Evolutionary conservation across 2,797 vertebrate species (phyloP), one percentile per base, ranked within the genome.

Genomic region (Cygnus olor): DNA sequence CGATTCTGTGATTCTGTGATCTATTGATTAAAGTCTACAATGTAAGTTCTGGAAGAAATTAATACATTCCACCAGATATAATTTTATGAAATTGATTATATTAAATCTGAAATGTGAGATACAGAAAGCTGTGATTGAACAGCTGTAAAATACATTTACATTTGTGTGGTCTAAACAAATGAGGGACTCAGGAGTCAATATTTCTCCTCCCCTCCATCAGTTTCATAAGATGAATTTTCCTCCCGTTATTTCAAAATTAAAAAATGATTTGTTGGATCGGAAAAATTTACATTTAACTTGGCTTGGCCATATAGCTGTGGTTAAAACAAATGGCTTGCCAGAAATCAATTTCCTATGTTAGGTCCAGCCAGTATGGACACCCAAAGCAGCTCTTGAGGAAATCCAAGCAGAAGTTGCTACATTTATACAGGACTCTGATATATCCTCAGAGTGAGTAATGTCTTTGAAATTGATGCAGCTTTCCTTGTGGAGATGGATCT

Each of bases 211-310:
- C 49, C 72, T 89, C 82, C 3, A 4, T 88, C 85, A 69, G 53
- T 78, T 93, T 85, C 36, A 42, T 54, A 80, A 89, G 80, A 91
- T 71, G 47, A 88, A 83, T 94, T 89, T 95, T 94, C 89, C 94
- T 89, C 47, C 47, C 5, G 53, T 80, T 95, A 83, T 85, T 93
- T 96, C 57, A 91, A 89, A 92, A 96, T 92, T 92, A 64, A 91
- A 87, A 91, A 94, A 69, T 80, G 30, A 80, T 93, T 92, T 94
- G 89, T 68, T 93, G 65, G 53, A 56, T 77, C 64, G 93, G 94
- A 96, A 96, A 95, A 94, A 94, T 88, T 96, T 95, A 94, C 89
- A 53, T 96, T 94, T 96, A 65, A 47, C 60, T 94, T 89, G 68
- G 63, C 60, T 71, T 88, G 61, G 11, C 11, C 3, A 8, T 80